Evolutionary conservation across 2,113 vertebrate genomes (phyloP).

Genomic region (Uropsilus gracilis): DNA sequence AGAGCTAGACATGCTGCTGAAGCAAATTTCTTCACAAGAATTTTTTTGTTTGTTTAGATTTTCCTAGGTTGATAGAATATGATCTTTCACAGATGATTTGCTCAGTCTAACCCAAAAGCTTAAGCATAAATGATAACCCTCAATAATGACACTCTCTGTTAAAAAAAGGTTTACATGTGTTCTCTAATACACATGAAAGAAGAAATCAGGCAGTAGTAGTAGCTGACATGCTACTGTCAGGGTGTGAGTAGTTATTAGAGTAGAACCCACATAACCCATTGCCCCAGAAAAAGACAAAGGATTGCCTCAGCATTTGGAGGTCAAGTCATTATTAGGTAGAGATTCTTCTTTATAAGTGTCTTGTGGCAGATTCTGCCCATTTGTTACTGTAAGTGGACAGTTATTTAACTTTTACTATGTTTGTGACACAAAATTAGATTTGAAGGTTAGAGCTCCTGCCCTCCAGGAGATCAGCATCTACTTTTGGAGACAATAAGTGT

Average conservation of each 20-base stretch:
- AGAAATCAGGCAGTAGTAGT: background rate
- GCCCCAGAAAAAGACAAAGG: background rate
- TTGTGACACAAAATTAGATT: slow-evolving; percentile 55
- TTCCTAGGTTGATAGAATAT: background rate
- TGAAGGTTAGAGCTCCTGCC: background rate
- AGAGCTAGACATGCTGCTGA: background rate
- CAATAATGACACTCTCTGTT: background rate
- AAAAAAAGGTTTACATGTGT: fast-evolving
- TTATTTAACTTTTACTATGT: slow-evolving; percentile 28
- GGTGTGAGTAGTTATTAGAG: background rate
- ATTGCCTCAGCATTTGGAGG: background rate
- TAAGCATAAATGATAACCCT: background rate
- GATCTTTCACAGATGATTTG: background rate
- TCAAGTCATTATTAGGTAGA: background rate
- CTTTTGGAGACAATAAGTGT: slow-evolving; percentile 52
- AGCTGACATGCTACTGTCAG: background rate
- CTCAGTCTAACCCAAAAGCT: background rate
- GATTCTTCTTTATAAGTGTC: background rate
- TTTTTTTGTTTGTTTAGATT: background rate
- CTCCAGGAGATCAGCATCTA: slow-evolving; percentile 27
- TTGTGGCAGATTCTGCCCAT: background rate
- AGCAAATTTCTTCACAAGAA: background rate
- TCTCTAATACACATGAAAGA: background rate
- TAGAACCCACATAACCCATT: background rate
- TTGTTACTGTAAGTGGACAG: background rate